Evolutionary conservation across 2,888 invertebrate species (phyloP).

Genomic region (Iselma pallidipennis): DNA sequence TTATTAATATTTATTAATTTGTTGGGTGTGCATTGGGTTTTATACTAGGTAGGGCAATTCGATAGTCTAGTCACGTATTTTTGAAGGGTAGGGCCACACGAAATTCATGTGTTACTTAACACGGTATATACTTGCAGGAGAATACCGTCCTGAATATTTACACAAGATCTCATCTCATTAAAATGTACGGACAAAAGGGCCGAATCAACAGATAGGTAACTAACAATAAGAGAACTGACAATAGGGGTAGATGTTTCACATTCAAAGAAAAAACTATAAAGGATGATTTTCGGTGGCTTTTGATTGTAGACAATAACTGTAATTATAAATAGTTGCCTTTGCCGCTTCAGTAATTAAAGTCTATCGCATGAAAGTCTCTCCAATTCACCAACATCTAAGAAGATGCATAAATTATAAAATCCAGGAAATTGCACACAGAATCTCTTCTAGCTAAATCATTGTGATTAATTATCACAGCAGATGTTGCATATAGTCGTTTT

Average conservation of each 20-base stretch:
- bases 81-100: constrained; percentile 40
- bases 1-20: constrained; percentile 38
- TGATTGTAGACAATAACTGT: constrained; percentile 23
- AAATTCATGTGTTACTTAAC: constrained; percentile 37
- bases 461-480: background rate
- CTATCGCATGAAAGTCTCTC: no score
- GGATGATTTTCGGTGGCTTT: background rate
- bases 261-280: background rate
- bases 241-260: no score
- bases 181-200: background rate
- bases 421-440: background rate
- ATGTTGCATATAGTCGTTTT: background rate
- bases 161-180: constrained; percentile 10
- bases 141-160: constrained; percentile 28
- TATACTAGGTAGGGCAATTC: constrained; percentile 25
- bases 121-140: constrained; percentile 32
- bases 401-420: background rate
- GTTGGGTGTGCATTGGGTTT: constrained; percentile 14
- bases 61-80: constrained; percentile 33
- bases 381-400: no score
- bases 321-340: constrained; percentile 30
- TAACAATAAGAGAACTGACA: no score
- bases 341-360: background rate
- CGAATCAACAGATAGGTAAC: background rate
- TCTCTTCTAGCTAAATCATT: background rate